Conservation (phyloP, 1,140 invertebrate species). For the Ceratosolen solmsi region DNA sequence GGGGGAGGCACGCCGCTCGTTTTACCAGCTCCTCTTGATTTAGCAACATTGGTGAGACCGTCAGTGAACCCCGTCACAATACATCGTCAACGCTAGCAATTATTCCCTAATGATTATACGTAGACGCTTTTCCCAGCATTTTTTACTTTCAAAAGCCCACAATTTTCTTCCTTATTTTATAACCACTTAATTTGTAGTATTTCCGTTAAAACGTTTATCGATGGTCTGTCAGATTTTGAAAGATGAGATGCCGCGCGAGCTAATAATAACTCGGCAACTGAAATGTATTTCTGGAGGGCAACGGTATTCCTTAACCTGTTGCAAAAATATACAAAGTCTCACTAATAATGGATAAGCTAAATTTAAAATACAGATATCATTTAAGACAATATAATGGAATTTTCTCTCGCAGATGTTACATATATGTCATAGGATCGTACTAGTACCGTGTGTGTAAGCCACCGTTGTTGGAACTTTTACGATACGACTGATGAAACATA, state of each 20-base stretch:
- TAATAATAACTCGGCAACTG: constrained; percentile 15
- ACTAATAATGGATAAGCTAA: background rate
- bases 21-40: constrained; percentile 28
- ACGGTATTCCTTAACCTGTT: background rate
- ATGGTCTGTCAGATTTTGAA: background rate
- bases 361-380: background rate
- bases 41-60: background rate
- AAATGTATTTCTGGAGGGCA: background rate
- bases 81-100: constrained; percentile 1
- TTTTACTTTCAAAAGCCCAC: background rate
- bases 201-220: background rate
- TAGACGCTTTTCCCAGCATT: background rate
- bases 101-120: background rate
- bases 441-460: background rate
- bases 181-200: background rate
- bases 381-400: background rate
- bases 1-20: constrained; percentile 38
- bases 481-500: no score
- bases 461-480: background rate
- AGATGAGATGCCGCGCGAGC: constrained; percentile 10
- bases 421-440: background rate
- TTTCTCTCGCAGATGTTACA: background rate
- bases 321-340: background rate
- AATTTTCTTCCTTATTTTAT: background rate
- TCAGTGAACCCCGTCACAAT: background rate